Percentiles rank a stretch among this genome's conserved stretches.
Evolutionary conservation across 37 sponge, comb jelly and placozoan genomes (phyloP).

Genomic region (Dysidea cf. avara): DNA sequence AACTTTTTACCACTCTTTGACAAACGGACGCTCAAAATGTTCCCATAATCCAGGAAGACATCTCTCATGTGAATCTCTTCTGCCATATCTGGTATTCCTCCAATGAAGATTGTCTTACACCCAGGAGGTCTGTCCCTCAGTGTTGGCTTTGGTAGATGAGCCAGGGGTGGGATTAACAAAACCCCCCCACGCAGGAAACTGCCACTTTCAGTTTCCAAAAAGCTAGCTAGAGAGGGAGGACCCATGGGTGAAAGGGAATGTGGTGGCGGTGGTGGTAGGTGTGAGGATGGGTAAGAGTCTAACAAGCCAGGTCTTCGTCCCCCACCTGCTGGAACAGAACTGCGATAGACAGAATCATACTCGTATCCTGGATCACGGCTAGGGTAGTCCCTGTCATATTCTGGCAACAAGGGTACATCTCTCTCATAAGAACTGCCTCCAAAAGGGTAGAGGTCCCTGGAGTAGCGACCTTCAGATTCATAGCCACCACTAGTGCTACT

Average conservation of each 20-base stretch:
- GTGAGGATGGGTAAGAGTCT: too few relatives aligned
- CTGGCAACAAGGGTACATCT: too few relatives aligned
- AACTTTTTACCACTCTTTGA: conserved; percentile 32
- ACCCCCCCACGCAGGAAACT: conserved; percentile 34
- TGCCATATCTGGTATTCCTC: conserved; percentile 55
- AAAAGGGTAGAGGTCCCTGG: too few relatives aligned
- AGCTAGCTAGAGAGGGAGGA: neutral
- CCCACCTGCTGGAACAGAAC: too few relatives aligned
- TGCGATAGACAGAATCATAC: too few relatives aligned
- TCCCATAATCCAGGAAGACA: conserved; percentile 59
- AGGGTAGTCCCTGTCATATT: too few relatives aligned
- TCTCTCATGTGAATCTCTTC: conserved; percentile 61
- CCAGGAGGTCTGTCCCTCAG: conserved; percentile 24
- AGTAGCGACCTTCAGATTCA: too few relatives aligned
- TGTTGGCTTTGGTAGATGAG: conserved; percentile 41
- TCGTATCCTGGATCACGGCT: too few relatives aligned
- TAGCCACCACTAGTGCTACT: too few relatives aligned
- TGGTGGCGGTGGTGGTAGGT: neutral
- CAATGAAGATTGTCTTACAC: conserved; percentile 69
- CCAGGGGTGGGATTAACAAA: conserved; percentile 13
- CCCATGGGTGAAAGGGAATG: neutral
- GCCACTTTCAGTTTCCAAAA: neutral
- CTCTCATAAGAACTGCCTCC: too few relatives aligned
- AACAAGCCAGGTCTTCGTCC: too few relatives aligned
- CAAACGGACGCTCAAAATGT: conserved; percentile 50